phyloP scores from a whole-genome alignment of 2,113 vertebrate species.

The Charadrius vociferus region DNA sequence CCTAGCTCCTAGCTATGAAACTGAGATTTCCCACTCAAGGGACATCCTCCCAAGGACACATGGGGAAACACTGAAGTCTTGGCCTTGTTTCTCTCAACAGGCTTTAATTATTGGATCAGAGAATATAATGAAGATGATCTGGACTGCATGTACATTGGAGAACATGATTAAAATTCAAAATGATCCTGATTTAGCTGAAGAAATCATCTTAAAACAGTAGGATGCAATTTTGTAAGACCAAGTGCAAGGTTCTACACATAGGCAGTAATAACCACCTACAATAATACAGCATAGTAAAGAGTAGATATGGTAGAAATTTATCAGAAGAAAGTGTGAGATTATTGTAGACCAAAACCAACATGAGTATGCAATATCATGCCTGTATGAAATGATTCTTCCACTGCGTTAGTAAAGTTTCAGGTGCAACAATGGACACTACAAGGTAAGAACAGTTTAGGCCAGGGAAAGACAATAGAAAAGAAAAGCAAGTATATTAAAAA shows the following conservation, averaged over 20 bases:
- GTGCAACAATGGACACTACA: background rate
- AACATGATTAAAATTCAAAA: background rate
- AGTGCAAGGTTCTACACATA: background rate
- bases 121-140: background rate
- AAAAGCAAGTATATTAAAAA: background rate
- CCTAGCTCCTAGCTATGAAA: background rate
- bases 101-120: background rate
- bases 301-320: background rate
- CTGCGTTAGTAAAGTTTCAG: background rate
- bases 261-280: background rate
- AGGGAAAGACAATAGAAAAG: background rate
- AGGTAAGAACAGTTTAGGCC: background rate
- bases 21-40: background rate
- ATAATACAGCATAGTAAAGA: background rate
- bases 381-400: background rate
- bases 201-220: background rate
- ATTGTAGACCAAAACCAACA: background rate
- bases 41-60: background rate
- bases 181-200: background rate
- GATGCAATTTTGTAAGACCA: background rate
- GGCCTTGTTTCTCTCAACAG: background rate
- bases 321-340: background rate
- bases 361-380: background rate
- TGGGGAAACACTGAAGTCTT: background rate
- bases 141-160: background rate